A percentile compares a stretch with the other conserved stretches of the same genome.
Conservation (phyloP, 2,888 invertebrate genomes). For the Nineta flava region DNA sequence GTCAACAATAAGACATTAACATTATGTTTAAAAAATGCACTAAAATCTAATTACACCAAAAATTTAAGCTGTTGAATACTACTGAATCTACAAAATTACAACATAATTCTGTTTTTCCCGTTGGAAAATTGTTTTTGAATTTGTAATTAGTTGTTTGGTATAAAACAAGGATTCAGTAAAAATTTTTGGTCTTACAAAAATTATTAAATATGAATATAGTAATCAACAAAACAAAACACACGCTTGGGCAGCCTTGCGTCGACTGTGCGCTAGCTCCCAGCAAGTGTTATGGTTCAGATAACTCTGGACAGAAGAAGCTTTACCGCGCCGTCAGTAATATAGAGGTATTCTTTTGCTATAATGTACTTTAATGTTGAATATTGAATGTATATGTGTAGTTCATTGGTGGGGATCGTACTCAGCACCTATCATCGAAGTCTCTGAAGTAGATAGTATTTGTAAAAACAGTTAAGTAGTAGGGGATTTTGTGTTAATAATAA, state of each 20-base stretch:
- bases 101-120: no score
- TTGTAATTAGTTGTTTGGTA: no score
- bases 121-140: no score
- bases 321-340: not conserved
- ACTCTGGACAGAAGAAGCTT: not conserved
- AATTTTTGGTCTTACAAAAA: no score
- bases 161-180: no score
- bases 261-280: slow-evolving; percentile 4
- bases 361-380: not conserved
- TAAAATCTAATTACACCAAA: no score
- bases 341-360: not conserved
- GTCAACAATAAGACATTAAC: no score
- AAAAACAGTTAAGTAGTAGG: not conserved
- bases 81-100: no score
- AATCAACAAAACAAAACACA: not conserved
- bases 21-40: no score
- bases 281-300: slow-evolving; percentile 6
- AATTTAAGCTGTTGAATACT: no score
- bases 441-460: not conserved
- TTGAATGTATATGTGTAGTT: not conserved
- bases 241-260: slow-evolving; percentile 6
- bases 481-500: not conserved
- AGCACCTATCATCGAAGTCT: slow-evolving; percentile 3
- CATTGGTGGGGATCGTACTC: not conserved
- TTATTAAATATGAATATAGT: no score